Conservation (phyloP, 2,113 vertebrate species). For the Typhlomys cinereus region DNA sequence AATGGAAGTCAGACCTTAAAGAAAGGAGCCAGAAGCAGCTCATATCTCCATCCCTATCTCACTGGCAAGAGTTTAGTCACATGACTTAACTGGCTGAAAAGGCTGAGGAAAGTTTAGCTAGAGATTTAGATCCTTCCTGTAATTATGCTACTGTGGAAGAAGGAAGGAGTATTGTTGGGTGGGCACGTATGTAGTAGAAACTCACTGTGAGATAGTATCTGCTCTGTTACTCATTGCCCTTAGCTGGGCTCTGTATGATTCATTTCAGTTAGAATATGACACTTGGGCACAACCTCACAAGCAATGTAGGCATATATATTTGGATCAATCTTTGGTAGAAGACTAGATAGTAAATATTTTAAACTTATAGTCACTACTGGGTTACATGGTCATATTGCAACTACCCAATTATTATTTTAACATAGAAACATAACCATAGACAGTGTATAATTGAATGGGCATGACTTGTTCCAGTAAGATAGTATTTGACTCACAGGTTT, state of each 20-base stretch:
- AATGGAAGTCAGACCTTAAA: neutral
- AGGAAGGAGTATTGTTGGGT: neutral
- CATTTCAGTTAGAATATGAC: neutral
- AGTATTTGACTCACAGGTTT: neutral
- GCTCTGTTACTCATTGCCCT: neutral
- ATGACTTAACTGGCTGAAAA: neutral
- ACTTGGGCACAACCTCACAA: neutral
- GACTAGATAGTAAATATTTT: neutral
- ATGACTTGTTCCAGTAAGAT: neutral
- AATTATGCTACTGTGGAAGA: neutral
- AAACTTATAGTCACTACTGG: neutral
- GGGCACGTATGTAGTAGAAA: neutral
- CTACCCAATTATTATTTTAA: neutral
- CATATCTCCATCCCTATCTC: neutral
- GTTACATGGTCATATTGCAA: neutral
- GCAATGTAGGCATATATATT: too few species aligned
- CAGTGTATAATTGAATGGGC: neutral
- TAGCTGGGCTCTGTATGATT: neutral
- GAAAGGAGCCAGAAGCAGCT: neutral
- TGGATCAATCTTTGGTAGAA: neutral
- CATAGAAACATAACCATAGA: neutral
- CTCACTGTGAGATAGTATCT: neutral
- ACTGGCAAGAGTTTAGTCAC: neutral
- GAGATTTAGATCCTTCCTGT: neutral
- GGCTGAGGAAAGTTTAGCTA: neutral